A percentile compares a stretch with the other conserved stretches of the same genome.
phyloP scores from a whole-genome alignment of 2,888 invertebrate genomes.

The Nineta flava region DNA sequence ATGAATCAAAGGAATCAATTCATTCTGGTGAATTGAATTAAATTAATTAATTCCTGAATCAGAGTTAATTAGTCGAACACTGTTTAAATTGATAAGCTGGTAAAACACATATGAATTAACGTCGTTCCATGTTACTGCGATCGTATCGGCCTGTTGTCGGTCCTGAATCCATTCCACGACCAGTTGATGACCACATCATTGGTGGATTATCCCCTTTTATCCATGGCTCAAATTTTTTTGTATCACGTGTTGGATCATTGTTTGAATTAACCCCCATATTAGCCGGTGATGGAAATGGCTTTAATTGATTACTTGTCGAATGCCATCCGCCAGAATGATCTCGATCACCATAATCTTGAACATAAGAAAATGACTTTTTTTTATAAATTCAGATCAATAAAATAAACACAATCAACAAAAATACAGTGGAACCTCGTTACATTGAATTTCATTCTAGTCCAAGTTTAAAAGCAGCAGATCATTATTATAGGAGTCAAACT shows the following conservation, averaged over 20 bases:
- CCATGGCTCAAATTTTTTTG: not conserved
- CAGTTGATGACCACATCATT: not conserved
- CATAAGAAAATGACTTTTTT: not conserved
- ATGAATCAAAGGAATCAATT: no score
- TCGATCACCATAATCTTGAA: not conserved
- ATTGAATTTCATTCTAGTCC: not conserved
- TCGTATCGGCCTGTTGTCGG: not conserved
- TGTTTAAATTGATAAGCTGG: no score
- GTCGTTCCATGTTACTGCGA: conserved; percentile 2
- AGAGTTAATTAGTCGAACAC: no score
- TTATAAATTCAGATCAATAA: not conserved
- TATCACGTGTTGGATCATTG: not conserved
- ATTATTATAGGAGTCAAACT: no score
- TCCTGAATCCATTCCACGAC: not conserved
- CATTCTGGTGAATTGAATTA: no score
- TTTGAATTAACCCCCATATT: not conserved
- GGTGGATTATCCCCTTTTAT: conserved; percentile 1
- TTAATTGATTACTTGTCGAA: not conserved
- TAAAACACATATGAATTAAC: not conserved
- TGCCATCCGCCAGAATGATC: conserved; percentile 2
- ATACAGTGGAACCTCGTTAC: not conserved
- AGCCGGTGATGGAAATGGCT: not conserved
- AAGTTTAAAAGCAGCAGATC: no score
- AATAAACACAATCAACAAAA: not conserved
- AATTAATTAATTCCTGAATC: no score